Conservation (phyloP, 2,113 vertebrate genomes). For the Gasterosteus nipponicus region DNA sequence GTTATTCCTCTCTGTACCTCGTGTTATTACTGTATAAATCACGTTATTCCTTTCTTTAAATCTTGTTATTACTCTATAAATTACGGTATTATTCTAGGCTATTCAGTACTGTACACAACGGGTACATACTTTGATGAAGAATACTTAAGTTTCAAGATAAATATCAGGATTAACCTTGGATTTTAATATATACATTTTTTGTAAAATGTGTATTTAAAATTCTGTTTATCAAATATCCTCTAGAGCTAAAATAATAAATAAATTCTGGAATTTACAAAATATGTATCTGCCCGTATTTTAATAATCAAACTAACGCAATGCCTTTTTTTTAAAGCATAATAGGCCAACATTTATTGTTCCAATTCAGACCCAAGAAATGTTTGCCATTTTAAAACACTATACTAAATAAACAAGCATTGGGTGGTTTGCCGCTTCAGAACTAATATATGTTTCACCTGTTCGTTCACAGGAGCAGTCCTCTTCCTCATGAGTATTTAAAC, state of each 20-base stretch:
- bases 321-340: background rate
- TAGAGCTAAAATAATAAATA: background rate
- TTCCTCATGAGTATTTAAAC: slow-evolving; percentile 87
- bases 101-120: background rate
- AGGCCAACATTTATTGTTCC: background rate
- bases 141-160: slow-evolving; percentile 4
- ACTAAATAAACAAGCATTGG: background rate
- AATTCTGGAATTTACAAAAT: background rate
- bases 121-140: background rate
- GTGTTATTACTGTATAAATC: too few relatives aligned
- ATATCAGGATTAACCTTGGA: background rate
- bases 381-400: background rate
- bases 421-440: background rate
- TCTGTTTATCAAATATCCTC: background rate
- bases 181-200: background rate
- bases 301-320: background rate
- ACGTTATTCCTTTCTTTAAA: background rate
- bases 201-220: background rate
- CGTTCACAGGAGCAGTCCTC: slow-evolving; percentile 73
- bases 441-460: background rate
- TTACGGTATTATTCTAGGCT: background rate
- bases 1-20: too few relatives aligned
- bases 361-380: background rate
- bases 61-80: slow-evolving; percentile 8
- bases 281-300: background rate